phyloP scores from a whole-genome alignment of 2,888 invertebrate genomes.

The Tenodera sinensis region DNA sequence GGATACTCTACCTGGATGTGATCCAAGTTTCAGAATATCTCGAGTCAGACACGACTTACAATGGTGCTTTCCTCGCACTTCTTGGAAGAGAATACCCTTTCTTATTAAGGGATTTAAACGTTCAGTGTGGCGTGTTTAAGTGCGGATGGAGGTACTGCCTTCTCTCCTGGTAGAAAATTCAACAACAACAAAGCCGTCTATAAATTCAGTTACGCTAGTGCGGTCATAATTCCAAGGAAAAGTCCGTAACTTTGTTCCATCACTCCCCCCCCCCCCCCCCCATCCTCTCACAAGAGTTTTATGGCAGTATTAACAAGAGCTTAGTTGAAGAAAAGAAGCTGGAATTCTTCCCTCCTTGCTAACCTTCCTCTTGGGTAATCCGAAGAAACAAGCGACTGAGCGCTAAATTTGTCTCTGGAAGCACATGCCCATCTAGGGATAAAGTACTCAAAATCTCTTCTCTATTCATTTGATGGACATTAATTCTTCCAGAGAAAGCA shows the following conservation, averaged over 20 bases:
- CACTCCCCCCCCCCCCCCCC: not conserved
- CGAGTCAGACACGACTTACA: not conserved
- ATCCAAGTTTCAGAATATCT: not conserved
- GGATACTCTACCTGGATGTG: not conserved
- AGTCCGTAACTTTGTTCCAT: not conserved
- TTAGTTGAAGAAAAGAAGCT: not conserved
- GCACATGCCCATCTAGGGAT: not conserved
- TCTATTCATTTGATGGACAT: no score
- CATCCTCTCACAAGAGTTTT: not conserved
- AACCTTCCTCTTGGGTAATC: not conserved
- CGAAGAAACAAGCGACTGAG: not conserved
- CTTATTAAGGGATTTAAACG: not conserved
- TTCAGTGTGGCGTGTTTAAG: not conserved
- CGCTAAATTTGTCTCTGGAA: not conserved
- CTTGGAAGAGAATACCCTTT: not conserved
- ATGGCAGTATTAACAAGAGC: not conserved
- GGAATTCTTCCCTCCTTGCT: not conserved
- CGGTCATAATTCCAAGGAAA: not conserved
- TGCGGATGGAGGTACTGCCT: not conserved
- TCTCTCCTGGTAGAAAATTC: not conserved
- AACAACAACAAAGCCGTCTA: not conserved
- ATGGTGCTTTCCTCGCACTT: not conserved
- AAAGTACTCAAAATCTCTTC: not conserved
- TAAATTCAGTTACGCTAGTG: not conserved
- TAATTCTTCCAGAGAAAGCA: no score